A percentile compares a stretch with the other conserved stretches of the same genome.
Conservation (phyloP, 1,140 invertebrate genomes). For the Drosophila leontia region DNA sequence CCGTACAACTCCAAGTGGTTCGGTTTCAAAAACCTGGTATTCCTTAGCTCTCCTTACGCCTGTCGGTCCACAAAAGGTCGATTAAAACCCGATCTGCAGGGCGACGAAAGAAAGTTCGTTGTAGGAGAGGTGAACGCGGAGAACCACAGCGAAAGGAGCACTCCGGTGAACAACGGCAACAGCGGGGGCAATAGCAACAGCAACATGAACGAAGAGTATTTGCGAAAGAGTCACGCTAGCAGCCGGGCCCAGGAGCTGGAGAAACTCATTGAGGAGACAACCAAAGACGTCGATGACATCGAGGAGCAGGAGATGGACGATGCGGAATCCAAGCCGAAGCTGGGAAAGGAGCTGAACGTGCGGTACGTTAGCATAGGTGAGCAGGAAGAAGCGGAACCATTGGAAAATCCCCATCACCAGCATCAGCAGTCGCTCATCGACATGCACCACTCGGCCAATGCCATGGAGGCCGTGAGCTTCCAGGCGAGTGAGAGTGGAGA, state of each 20-base stretch:
- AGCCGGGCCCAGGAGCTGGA: slow-evolving; percentile 74
- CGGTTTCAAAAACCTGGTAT: slow-evolving; percentile 79
- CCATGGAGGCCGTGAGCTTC: slow-evolving; percentile 69
- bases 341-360: slow-evolving; percentile 54
- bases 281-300: slow-evolving; percentile 83
- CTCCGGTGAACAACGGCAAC: slow-evolving; percentile 20
- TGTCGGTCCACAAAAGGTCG: slow-evolving; percentile 75
- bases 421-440: slow-evolving; percentile 57
- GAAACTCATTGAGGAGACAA: slow-evolving; percentile 83
- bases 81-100: slow-evolving; percentile 66
- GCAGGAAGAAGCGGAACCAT: slow-evolving; percentile 50
- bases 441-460: slow-evolving; percentile 46
- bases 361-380: slow-evolving; percentile 53
- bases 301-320: slow-evolving; percentile 68
- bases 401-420: slow-evolving; percentile 61
- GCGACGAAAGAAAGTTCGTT: slow-evolving; percentile 70
- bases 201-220: slow-evolving; percentile 75
- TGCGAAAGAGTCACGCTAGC: slow-evolving; percentile 58
- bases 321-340: slow-evolving; percentile 68
- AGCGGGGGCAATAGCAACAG: slow-evolving; percentile 2
- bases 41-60: slow-evolving; percentile 79
- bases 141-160: slow-evolving; percentile 33
- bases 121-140: slow-evolving; percentile 59
- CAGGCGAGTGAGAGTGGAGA: slow-evolving; percentile 72
- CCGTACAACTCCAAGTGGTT: slow-evolving; percentile 84